Base-by-base conservation (phyloP, 2,113 vertebrate genomes). In the Zeus faber region DNA sequence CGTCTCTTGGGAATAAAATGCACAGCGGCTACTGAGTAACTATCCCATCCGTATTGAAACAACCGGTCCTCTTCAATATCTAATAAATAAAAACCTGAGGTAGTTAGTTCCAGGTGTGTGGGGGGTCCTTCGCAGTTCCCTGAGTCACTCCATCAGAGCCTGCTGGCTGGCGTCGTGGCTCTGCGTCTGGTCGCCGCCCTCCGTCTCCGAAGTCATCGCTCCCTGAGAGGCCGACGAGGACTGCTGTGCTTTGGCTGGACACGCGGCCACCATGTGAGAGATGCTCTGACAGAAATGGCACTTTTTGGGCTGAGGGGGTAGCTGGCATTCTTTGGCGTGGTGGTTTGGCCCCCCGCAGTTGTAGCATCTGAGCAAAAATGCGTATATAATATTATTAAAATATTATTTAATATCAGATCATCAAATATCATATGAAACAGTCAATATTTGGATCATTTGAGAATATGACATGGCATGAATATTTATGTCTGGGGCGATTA, bases 271-370 rank as follows among this genome's bases (percentile, higher is more conserved):
- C 93, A 94, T 94, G 78, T 95, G 93, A 76, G 82, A 88, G 67
- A 92, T 85, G 73, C 93, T 95, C 80, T 95, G 94, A 84, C 93
- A 96, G 67, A 91, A 95, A 82, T 94, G 93, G 77, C 92, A 95
- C 80, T 92, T 95, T 88, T 94, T 97, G 40, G 93, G 94, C 83
- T 95, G 94, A 1, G 94, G 94, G 0, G 94, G 93, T 23, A 96
- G 88, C 79, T 93, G 94, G 83, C 95, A 95, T 77, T 95, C 92
- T 84, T 97, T 96, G 83, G 94, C 94, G 20, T 95, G 95, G 53
- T 96, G 94, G 74, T 95, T 92, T 27, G 93, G 81, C 26, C 85
- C 92, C 8, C 93, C 94, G 27, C 94, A 97, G 85, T 95, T 96
- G 85, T 94, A 95, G 84, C 94, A 97, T 79, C 94, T 95, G 1